Percentiles rank a stretch among this genome's conserved stretches.
phyloP scores from a whole-genome alignment of 2,113 vertebrate species.

The Phrynosoma blainvillii region DNA sequence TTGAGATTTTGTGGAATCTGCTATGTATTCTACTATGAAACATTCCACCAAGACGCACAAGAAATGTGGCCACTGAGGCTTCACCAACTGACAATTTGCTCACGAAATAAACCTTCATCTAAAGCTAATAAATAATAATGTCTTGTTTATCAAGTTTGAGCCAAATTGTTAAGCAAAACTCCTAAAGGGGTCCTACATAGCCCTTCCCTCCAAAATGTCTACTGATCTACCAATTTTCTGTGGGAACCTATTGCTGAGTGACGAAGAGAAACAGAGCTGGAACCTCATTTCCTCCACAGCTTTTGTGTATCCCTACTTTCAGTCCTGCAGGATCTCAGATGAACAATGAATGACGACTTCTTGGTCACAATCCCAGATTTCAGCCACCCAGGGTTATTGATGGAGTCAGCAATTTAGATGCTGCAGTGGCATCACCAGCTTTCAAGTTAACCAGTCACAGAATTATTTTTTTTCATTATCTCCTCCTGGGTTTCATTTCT shows the following conservation, averaged over 20 bases:
- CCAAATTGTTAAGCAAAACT: background rate
- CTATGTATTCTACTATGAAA: background rate
- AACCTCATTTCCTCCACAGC: background rate
- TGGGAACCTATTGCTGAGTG: background rate
- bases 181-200: background rate
- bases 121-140: background rate
- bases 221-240: background rate
- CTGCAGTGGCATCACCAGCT: background rate
- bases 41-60: background rate
- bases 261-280: background rate
- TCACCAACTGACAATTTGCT: background rate
- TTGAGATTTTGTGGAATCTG: no score
- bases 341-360: constrained; percentile 6
- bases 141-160: background rate
- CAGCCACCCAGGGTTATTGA: constrained; percentile 2
- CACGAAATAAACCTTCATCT: background rate
- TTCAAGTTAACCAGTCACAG: constrained; percentile 14
- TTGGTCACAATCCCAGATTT: constrained; percentile 18
- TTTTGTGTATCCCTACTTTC: background rate
- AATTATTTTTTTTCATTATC: background rate
- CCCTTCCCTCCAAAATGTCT: background rate
- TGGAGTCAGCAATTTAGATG: constrained; percentile 16
- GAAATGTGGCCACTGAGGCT: background rate
- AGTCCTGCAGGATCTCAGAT: constrained; percentile 21
- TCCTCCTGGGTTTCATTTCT: background rate